A percentile compares a stretch with the other conserved stretches of the same genome.
Evolutionary conservation across 1,140 invertebrate species (phyloP).

Genomic region (Ostrea denselamellosa): DNA sequence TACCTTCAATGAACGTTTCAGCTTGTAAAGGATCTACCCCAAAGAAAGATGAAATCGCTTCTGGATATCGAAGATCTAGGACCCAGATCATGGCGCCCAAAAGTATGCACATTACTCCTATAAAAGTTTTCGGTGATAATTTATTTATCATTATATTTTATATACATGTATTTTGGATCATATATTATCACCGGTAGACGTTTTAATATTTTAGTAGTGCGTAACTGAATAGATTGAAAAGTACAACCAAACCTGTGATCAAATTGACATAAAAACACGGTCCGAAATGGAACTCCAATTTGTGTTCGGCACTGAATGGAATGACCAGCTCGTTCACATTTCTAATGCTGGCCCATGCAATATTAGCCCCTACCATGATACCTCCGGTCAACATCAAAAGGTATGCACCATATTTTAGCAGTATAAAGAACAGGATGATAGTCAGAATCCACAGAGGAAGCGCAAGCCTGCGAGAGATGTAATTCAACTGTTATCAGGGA

Average conservation of each 20-base stretch:
- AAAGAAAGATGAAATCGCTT: conserved; percentile 80
- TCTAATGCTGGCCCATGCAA: conserved; percentile 90
- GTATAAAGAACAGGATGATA: conserved; percentile 93
- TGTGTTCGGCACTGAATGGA: conserved; percentile 83
- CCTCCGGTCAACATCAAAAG: conserved; percentile 88
- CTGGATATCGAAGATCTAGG: conserved; percentile 69
- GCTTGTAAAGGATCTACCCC: conserved; percentile 82
- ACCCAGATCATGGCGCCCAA: conserved; percentile 1
- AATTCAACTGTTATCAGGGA: neutral
- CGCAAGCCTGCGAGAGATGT: conserved; percentile 85
- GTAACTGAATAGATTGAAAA: neutral
- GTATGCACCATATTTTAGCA: conserved; percentile 95
- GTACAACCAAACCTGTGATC: conserved; percentile 86
- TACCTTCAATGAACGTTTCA: conserved; percentile 69
- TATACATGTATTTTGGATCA: neutral
- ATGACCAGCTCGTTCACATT: conserved; percentile 91
- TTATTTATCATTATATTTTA: neutral
- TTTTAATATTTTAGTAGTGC: neutral
- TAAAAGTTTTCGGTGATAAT: neutral
- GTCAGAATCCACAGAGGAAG: conserved; percentile 94
- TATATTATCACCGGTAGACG: neutral
- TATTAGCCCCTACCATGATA: conserved; percentile 85
- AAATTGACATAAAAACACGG: conserved; percentile 96
- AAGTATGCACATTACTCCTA: neutral
- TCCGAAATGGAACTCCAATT: conserved; percentile 83